phyloP scores from a whole-genome alignment of 2,888 invertebrate genomes.

The Erynnis tages region DNA sequence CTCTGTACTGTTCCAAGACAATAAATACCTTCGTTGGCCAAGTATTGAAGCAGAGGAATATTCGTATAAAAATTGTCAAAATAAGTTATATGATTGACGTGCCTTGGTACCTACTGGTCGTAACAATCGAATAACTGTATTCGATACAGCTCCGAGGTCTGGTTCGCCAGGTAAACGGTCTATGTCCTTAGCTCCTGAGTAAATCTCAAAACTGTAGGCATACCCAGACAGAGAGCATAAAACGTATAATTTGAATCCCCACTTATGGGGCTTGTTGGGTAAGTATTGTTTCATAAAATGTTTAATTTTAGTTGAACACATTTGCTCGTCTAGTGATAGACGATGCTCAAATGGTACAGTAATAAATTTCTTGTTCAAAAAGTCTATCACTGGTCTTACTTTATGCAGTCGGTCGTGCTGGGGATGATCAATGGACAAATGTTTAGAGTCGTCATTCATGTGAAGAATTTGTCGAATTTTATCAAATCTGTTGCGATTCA shows the following conservation, averaged over 20 bases:
- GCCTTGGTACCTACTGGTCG: constrained; percentile 35
- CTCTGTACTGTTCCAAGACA: constrained; percentile 41
- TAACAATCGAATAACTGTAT: constrained; percentile 33
- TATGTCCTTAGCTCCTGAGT: constrained; percentile 34
- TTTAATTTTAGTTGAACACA: constrained; percentile 35
- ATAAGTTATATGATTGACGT: constrained; percentile 37
- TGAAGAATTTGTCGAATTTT: constrained; percentile 39
- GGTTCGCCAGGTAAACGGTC: constrained; percentile 36
- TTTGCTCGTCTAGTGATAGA: constrained; percentile 36
- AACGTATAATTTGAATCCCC: constrained; percentile 32
- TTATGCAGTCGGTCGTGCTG: constrained; percentile 37
- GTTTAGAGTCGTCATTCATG: constrained; percentile 38
- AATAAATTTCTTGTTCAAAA: constrained; percentile 35
- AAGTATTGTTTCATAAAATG: constrained; percentile 36
- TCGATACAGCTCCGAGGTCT: constrained; percentile 34
- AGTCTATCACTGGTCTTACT: constrained; percentile 41
- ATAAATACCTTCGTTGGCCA: constrained; percentile 43
- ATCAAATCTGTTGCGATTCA: constrained; percentile 40
- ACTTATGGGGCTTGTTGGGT: no score
- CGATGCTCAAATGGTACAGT: constrained; percentile 34
- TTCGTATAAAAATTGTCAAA: constrained; percentile 46
- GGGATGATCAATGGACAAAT: constrained; percentile 30
- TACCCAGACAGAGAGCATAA: constrained; percentile 35
- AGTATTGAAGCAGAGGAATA: constrained; percentile 41
- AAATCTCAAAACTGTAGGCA: constrained; percentile 39